Base-by-base conservation (phyloP, 1,140 invertebrate species). In the Drosophila kanapiae region DNA sequence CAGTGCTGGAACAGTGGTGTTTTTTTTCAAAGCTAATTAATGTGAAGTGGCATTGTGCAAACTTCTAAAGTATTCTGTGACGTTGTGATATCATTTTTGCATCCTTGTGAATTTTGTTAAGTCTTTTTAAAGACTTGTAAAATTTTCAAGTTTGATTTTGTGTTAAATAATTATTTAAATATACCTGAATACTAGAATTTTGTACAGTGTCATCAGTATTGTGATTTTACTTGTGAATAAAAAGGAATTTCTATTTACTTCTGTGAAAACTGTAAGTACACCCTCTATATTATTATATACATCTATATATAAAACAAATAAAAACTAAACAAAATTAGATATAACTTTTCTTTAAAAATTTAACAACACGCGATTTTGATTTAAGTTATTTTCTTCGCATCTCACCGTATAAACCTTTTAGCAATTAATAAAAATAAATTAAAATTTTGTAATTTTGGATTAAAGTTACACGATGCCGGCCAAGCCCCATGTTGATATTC, bases 51-150 rank as follows among this genome's bases (percentile, higher is more conserved):
- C 1, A 23, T 23, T 23, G 23, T 23, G 3, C 23, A 23, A 23
- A 23, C 23, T 23, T 23, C 23, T 23, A 2, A 23, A 23, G 23
- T 23, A 23, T 23, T 23, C 23, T 6, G 18, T 23, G 11, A 23
- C 0, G 14, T 27, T 13, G 18, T 47, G 13, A 23, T 18, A 18
- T 38, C 5, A 38, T 18, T 43, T 43, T 43, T 43, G 42, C 8
- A 27, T 48, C 13, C 23, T 48, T 48, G 23, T 9, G 6, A 9
- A 49, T n/a, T 5, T 49, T 49, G 13, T 49, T 49, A 1, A 49
- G 47, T 29, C 47, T 49, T 49, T 49, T 49, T 29, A n/a, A 49
- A 49, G 27, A 49, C 23, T 49, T 45, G 18, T 11, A 23, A 45
- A 13, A 45, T 45, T 23, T 45, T 45, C 9, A 43, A 11, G 9